Evolutionary conservation across 1,140 invertebrate genomes (phyloP).

Genomic region (Drosophila baimaii): DNA sequence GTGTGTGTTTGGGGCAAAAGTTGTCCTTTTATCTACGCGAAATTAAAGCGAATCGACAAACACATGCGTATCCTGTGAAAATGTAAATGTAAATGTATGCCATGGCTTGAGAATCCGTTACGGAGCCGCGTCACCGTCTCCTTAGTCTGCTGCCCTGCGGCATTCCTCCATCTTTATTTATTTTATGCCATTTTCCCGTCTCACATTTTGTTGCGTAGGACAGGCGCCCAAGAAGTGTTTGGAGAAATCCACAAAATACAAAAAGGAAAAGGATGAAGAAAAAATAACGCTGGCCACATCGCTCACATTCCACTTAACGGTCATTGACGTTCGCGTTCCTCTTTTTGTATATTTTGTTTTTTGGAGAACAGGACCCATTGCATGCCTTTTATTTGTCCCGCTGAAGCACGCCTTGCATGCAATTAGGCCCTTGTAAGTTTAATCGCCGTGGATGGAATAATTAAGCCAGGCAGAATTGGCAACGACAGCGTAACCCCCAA

Average conservation of each 20-base stretch:
- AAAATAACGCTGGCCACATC: slow-evolving; percentile 19
- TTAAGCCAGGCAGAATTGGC: slow-evolving; percentile 11
- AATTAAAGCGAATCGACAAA: slow-evolving; percentile 41
- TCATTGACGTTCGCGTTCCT: slow-evolving; percentile 64
- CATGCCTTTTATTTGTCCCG: slow-evolving; percentile 38
- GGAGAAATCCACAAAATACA: slow-evolving; percentile 6
- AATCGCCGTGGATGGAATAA: slow-evolving; percentile 54
- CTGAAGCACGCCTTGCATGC: slow-evolving; percentile 43
- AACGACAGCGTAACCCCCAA: slow-evolving; percentile 6
- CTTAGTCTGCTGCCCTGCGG: slow-evolving; percentile 47
- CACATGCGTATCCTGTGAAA: slow-evolving; percentile 15
- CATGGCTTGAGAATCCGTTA: slow-evolving; percentile 31
- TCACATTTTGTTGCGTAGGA: slow-evolving; percentile 2
- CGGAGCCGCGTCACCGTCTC: slow-evolving; percentile 38
- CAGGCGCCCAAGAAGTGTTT: slow-evolving; percentile 34
- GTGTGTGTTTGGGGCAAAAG: slow-evolving; percentile 47
- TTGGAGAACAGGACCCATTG: slow-evolving; percentile 28
- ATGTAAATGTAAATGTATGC: slow-evolving; percentile 42
- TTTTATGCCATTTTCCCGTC: slow-evolving; percentile 20
- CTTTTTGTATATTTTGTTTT: slow-evolving; percentile 29
- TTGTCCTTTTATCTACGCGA: slow-evolving; percentile 48
- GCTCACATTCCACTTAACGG: slow-evolving; percentile 67
- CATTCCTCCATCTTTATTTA: slow-evolving; percentile 43
- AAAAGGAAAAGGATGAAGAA: slow-evolving; percentile 1
- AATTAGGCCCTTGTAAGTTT: slow-evolving; percentile 54